phyloP scores from a whole-genome alignment of 2,113 vertebrate species.

The Glareola pratincola region DNA sequence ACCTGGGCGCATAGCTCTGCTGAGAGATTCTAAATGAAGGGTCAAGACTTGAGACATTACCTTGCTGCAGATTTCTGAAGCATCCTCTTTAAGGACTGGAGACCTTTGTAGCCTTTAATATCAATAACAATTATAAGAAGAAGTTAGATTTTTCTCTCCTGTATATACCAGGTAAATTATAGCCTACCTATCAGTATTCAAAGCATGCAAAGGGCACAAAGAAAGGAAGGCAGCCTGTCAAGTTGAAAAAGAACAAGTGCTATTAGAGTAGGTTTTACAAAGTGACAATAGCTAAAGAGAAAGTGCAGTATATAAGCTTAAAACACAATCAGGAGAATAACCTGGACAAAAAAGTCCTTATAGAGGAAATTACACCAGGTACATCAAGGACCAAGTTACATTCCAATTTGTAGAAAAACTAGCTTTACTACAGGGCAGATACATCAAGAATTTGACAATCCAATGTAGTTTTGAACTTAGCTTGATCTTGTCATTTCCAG shows the following conservation, averaged over 20 bases:
- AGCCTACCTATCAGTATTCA: background rate
- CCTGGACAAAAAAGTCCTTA: background rate
- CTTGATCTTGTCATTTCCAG: background rate
- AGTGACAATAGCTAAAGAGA: constrained; percentile 22
- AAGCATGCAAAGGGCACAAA: background rate
- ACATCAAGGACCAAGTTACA: background rate
- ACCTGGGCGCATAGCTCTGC: background rate
- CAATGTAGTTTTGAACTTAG: background rate
- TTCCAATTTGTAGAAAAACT: constrained; percentile 1
- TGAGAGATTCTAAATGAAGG: background rate
- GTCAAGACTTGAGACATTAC: background rate
- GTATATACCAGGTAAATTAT: background rate
- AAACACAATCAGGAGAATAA: background rate
- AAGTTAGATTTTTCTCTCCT: background rate
- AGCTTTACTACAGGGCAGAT: background rate
- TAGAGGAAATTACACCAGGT: background rate
- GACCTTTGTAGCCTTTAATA: background rate
- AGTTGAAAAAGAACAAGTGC: constrained; percentile 29
- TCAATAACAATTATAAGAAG: background rate
- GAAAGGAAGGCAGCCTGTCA: constrained; percentile 29
- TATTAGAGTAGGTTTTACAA: constrained; percentile 20
- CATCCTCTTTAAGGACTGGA: background rate
- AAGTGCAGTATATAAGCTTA: background rate
- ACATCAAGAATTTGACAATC: background rate
- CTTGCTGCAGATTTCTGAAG: background rate